A percentile compares a stretch with the other conserved stretches of the same genome.
Evolutionary conservation across 2,797 vertebrate species (phyloP).

Genomic region (Lophura swinhoii): DNA sequence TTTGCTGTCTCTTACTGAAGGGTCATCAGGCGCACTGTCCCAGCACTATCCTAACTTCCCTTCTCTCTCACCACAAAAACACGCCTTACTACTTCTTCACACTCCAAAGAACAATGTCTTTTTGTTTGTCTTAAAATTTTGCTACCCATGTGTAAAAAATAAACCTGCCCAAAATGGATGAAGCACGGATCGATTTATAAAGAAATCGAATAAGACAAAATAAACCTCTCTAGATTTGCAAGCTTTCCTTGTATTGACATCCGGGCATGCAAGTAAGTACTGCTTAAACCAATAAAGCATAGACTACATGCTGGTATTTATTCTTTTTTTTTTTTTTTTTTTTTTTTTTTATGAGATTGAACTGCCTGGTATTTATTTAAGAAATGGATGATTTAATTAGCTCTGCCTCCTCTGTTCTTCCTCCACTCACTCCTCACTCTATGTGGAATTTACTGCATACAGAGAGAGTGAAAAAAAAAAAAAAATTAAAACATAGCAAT

Average conservation of each 20-base stretch:
- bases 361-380: conserved; percentile 4
- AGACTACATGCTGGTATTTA: not conserved
- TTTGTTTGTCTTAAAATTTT: not conserved
- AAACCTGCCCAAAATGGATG: not conserved
- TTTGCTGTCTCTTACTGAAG: not conserved
- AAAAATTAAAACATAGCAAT: not conserved
- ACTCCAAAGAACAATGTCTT: not conserved
- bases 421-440: not conserved
- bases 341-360: not conserved
- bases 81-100: too few species aligned
- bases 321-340: not conserved
- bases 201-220: not conserved
- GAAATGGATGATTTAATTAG: conserved; percentile 30
- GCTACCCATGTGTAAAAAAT: not conserved
- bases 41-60: not conserved
- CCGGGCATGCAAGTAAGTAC: not conserved
- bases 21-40: not conserved
- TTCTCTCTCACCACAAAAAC: not conserved
- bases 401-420: not conserved
- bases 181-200: not conserved
- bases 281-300: not conserved
- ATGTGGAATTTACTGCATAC: not conserved
- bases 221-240: not conserved
- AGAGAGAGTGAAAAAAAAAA: not conserved
- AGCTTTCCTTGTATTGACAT: not conserved